Conservation (phyloP, 1,140 invertebrate species). For the Solen grandis region DNA sequence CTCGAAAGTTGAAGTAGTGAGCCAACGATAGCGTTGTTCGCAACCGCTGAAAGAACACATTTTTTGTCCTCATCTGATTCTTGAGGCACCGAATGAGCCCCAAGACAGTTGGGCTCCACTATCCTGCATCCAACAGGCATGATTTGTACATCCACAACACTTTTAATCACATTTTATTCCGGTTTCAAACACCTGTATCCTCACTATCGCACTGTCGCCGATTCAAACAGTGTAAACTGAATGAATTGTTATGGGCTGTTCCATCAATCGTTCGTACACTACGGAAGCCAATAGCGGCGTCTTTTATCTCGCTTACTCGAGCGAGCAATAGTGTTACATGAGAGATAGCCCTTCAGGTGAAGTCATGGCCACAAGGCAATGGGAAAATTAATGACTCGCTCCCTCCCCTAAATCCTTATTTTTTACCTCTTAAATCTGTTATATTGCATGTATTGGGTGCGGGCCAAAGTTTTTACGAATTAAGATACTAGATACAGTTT, state of each 20-base stretch:
- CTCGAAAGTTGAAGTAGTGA: slow-evolving; percentile 89
- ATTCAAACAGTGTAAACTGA: slow-evolving; percentile 30
- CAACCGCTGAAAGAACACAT: slow-evolving; percentile 82
- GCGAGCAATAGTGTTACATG: slow-evolving; percentile 29
- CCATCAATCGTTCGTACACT: slow-evolving; percentile 20
- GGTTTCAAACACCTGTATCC: not conserved
- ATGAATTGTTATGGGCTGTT: slow-evolving; percentile 32
- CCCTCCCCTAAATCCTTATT: too few relatives aligned
- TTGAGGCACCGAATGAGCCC: slow-evolving; percentile 58
- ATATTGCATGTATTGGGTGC: too few relatives aligned
- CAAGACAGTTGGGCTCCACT: slow-evolving; percentile 67
- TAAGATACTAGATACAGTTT: too few relatives aligned
- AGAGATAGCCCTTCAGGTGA: too few relatives aligned
- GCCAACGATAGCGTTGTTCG: slow-evolving; percentile 89
- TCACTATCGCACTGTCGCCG: slow-evolving; percentile 17
- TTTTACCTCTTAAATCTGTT: too few relatives aligned
- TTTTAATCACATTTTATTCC: slow-evolving; percentile 39
- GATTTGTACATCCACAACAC: slow-evolving; percentile 32
- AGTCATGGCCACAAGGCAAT: too few relatives aligned
- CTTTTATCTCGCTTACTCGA: slow-evolving; percentile 38
- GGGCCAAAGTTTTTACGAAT: too few relatives aligned
- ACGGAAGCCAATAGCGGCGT: slow-evolving; percentile 1
- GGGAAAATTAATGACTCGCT: too few relatives aligned
- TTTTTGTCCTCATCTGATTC: slow-evolving; percentile 52
- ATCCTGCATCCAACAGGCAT: slow-evolving; percentile 73